A percentile compares a stretch with the other conserved stretches of the same genome.
These are phyloP conservation scores for Folsomia candida DNA, from an alignment of 2,888 invertebrate species.

Conservation along the genomic window DNA sequence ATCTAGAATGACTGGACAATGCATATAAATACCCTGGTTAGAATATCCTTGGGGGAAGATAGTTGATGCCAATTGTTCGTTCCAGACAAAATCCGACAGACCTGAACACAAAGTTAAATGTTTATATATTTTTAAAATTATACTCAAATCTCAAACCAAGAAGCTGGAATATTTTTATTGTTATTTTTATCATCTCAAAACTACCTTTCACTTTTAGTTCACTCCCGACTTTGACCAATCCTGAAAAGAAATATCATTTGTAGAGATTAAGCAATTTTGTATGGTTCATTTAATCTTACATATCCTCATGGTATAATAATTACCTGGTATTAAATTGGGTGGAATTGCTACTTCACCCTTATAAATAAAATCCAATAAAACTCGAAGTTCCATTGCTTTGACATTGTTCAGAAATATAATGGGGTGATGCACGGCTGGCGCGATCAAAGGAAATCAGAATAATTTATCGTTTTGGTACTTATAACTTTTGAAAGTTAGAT, in stretches of 20 bases:
- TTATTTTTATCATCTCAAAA: neutral
- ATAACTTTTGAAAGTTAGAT: too few relatives aligned
- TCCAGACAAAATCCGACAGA: constrained; percentile 37
- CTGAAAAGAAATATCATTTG: too few relatives aligned
- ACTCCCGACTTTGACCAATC: constrained; percentile 38
- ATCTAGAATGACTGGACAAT: too few relatives aligned
- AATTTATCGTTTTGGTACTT: too few relatives aligned
- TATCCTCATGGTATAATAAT: too few relatives aligned
- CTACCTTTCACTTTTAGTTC: constrained; percentile 38
- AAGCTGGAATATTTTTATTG: neutral
- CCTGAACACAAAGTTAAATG: constrained; percentile 11
- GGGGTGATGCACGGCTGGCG: too few relatives aligned
- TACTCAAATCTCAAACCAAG: neutral
- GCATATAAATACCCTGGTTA: neutral
- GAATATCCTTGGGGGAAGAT: constrained; percentile 20
- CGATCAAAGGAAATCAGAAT: too few relatives aligned
- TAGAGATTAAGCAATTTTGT: too few relatives aligned
- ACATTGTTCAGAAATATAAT: constrained; percentile 43
- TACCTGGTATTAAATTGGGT: constrained; percentile 23
- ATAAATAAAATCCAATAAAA: constrained; percentile 45
- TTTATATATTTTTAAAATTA: neutral
- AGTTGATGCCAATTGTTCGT: constrained; percentile 29
- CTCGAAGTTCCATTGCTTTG: constrained; percentile 41
- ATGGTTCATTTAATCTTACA: too few relatives aligned
- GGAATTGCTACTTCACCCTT: constrained; percentile 35